These are phyloP conservation scores for Clarias gariepinus DNA, from an alignment of 2,113 vertebrate genomes.

Conservation along the genomic window DNA sequence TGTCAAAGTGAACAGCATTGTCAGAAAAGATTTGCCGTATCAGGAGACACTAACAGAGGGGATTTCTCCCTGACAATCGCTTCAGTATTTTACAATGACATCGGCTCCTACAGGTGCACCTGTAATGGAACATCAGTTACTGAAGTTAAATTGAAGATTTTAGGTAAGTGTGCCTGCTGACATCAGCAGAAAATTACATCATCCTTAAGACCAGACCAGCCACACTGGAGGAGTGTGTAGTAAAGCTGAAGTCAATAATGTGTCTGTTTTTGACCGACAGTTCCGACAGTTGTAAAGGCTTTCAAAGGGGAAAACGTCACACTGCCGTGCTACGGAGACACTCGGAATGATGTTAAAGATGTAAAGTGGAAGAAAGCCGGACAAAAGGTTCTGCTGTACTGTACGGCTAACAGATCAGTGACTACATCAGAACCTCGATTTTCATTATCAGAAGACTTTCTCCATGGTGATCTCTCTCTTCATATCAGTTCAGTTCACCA, in stretches of 20 bases:
- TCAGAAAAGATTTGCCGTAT: not conserved
- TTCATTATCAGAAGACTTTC: not conserved
- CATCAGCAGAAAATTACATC: not conserved
- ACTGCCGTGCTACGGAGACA: slow-evolving; percentile 15
- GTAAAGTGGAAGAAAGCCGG: slow-evolving; percentile 4
- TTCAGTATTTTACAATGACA: slow-evolving; percentile 14
- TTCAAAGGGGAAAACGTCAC: not conserved
- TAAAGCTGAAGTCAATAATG: not conserved
- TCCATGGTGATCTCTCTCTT: slow-evolving; percentile 16
- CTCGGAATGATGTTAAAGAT: not conserved
- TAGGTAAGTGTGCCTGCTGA: not conserved
- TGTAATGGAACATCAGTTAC: not conserved
- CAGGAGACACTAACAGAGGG: not conserved
- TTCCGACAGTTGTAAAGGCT: not conserved
- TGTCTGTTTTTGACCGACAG: not conserved
- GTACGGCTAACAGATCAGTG: not conserved
- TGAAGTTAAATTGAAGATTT: slow-evolving; percentile 1
- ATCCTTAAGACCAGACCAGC: not conserved
- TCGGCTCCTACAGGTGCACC: slow-evolving; percentile 1
- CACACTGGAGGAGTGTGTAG: not conserved
- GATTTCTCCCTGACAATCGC: slow-evolving; percentile 6
- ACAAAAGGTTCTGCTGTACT: not conserved
- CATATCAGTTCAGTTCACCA: not conserved
- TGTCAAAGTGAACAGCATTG: not conserved
- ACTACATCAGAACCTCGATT: not conserved